These are phyloP conservation scores for Ochropleura leucogaster DNA, from an alignment of 2,888 invertebrate genomes.

Conservation along the genomic window DNA sequence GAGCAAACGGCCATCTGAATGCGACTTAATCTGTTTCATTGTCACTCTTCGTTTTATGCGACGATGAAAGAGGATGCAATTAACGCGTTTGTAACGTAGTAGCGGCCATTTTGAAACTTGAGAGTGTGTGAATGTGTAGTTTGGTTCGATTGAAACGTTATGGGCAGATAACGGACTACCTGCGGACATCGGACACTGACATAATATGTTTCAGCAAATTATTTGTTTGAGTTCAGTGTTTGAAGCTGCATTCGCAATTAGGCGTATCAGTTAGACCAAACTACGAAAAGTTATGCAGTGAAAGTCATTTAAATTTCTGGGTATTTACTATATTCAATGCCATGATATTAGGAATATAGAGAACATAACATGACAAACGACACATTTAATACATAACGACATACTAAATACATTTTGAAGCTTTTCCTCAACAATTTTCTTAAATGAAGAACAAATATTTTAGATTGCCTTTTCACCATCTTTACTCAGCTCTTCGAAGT, in stretches of 20 bases:
- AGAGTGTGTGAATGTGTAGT: not conserved
- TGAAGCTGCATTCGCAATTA: too few species aligned
- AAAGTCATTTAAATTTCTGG: too few species aligned
- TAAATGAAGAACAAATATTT: not conserved
- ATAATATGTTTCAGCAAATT: too few species aligned
- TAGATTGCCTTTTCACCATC: not conserved
- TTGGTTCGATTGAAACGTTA: not conserved
- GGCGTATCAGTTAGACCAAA: too few species aligned
- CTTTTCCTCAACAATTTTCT: not conserved
- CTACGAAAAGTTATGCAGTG: too few species aligned
- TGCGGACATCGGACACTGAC: too few species aligned
- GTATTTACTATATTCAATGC: too few species aligned
- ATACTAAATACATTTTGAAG: not conserved
- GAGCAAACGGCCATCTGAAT: slow-evolving; percentile 50
- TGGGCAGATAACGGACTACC: too few species aligned
- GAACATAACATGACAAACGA: too few species aligned
- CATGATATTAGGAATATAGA: too few species aligned
- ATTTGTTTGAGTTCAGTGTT: too few species aligned
- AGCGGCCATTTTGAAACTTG: slow-evolving; percentile 17
- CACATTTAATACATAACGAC: too few species aligned
- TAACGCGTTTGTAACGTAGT: slow-evolving; percentile 11
- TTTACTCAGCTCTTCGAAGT: not conserved
- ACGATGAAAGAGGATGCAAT: slow-evolving; percentile 30
- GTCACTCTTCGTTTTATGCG: slow-evolving; percentile 34
- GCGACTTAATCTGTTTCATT: slow-evolving; percentile 45